Base-by-base conservation (phyloP, 30 jellyfish, hydroid and myxozoan species). In the Pseudorhiza aurosa region DNA sequence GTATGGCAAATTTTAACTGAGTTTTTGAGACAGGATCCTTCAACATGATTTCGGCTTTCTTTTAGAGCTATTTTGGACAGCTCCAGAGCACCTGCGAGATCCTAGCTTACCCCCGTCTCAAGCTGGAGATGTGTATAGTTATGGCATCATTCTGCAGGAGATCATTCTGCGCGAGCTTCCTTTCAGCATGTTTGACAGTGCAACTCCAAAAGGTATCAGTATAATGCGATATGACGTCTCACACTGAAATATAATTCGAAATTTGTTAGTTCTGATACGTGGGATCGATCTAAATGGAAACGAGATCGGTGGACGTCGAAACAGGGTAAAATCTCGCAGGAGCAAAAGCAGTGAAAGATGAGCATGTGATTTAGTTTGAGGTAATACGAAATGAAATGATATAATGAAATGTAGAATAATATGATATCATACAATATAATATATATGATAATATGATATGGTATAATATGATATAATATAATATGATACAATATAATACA, bases 81-180 rank as follows among this genome's bases (percentile, higher is more conserved):
- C 98, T 5, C 98, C 98, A 7, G 98, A 92, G 70, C 88, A 92
- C 50, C 68, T 92, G 57, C 75, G 85, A 15, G 77, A 85, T 19
- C 68, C 75, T 39, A 46, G 76, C 59, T 12, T 28, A 22, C 58
- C 97, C 4, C 50, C 29, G 2, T 60, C 97, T 17, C 83, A 76
- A 32, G 58, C 85, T 6, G 96, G 98, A 2, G 98, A 92, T 73
- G 94, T 86, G 8, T 92, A 85, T 87, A 87, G 98, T 53, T 92
- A 92, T 85, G 98, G 98, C 37, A 92, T 92, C 88, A 92, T 92
- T 31, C 59, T 92, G 39, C 97, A 85, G 57, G 98, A 92, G 58
- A 92, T 92, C 77, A 28, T 92, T 10, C 26, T 71, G 59, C 65
- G 98, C 11, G 97, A 81, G 25, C 79, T 57, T 31, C 98, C 98